phyloP scores from a whole-genome alignment of 2,797 vertebrate species.

The Hydrolagus colliei region DNA sequence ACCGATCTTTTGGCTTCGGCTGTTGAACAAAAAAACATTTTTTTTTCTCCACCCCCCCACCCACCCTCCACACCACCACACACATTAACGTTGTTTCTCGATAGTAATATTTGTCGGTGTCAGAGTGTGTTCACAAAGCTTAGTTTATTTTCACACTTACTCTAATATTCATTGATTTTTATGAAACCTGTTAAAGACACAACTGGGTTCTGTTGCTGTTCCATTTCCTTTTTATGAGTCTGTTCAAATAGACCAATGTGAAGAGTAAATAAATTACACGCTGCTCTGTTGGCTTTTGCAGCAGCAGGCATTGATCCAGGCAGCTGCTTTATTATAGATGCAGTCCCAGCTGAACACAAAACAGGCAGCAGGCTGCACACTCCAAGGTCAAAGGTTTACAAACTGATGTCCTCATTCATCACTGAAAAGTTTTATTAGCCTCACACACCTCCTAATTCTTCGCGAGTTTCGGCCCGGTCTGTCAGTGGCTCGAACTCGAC shows the following conservation, averaged over 20 bases:
- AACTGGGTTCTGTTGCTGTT: conserved; percentile 9
- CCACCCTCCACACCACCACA: too few relatives aligned
- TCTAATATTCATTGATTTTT: conserved; percentile 26
- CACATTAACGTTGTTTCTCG: conserved; percentile 16
- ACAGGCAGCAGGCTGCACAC: conserved; percentile 44
- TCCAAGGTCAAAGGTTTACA: conserved; percentile 42
- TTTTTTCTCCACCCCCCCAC: too few relatives aligned
- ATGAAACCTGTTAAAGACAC: conserved; percentile 27
- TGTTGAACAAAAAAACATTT: not conserved
- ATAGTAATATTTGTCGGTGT: not conserved
- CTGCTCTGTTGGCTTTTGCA: conserved; percentile 58
- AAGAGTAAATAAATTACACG: conserved; percentile 76
- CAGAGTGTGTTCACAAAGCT: conserved; percentile 10
- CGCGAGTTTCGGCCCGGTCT: not conserved
- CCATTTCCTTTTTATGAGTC: conserved; percentile 53
- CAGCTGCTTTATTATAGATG: conserved; percentile 63
- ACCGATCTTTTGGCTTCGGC: not conserved
- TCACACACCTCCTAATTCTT: conserved; percentile 19
- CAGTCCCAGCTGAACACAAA: conserved; percentile 39
- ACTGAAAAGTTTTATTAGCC: conserved; percentile 25
- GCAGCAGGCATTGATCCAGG: conserved; percentile 56
- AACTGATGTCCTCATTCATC: conserved; percentile 25
- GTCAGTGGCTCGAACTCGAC: conserved; percentile 2
- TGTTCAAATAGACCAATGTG: conserved; percentile 66
- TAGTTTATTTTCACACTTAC: conserved; percentile 3